Evolutionary conservation across 2,888 invertebrate genomes (phyloP), one percentile per base, ranked within the genome.

Genomic region (Pristionchus mayeri): DNA sequence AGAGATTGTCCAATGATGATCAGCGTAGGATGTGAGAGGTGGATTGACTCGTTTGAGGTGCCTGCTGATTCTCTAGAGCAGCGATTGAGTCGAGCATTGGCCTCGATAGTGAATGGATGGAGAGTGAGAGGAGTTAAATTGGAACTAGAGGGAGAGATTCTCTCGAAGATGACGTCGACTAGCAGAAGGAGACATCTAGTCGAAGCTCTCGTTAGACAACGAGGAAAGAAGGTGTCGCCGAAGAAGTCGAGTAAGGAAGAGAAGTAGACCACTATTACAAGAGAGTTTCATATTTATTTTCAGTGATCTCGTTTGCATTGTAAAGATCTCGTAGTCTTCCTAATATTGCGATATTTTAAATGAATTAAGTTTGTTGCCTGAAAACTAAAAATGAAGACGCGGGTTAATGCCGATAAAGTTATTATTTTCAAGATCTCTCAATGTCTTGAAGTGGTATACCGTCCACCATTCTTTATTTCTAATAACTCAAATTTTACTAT

Each of bases 121-220:
- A 67, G 37, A 37, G 67, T 67, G 37, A 67, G 67, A 67, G 67
- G 67, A 67, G 67, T 67, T 21, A 40, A 67, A 18, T 37, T 67
- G 13, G 67, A 67, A 9, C 37, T 67, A 11, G 67, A 67, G 37
- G 67, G 30, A 30, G 67, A 67, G 13, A 67, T 67, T 37, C 37
- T 67, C 18, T 67, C 67, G 0, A 6, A 67, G 4, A 67, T 67
- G 67, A 30, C 67, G 9, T 37, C 37, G 0, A 67, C 11, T 67
- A 67, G 27, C 1, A 67, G 67, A 67, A 37, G 67, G 21, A 37
- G 67, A 40, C 21, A 67, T 67, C 30, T 67, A 37, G 67, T 67
- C 2, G 67, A 67, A n/a, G 67, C 67, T 21, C 37, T 67, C 2
- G 6, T 34, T 21, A 37, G 18, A 1, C n/a, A 37, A 18, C 16